Percentiles rank a stretch among this genome's conserved stretches.
Conservation (phyloP, 2,888 invertebrate species). For the Mimumesa dahlbomi region DNA sequence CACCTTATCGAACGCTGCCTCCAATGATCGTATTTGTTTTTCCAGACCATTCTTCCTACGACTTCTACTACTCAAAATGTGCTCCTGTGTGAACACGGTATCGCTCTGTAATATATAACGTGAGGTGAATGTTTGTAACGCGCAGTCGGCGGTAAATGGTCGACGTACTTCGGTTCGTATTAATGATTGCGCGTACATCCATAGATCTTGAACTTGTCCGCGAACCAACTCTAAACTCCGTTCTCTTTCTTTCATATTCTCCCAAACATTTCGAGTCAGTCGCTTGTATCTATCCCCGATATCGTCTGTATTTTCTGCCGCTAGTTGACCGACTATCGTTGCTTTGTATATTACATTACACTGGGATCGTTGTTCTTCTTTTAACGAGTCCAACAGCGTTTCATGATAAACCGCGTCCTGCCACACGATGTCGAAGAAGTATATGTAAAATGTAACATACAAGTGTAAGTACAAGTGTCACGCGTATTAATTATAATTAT, state of each 20-base stretch:
- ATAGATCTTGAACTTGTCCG: conserved; percentile 77
- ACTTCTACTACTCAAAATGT: no score
- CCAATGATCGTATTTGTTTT: conserved; percentile 76
- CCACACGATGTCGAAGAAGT: conserved; percentile 20
- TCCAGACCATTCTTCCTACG: no score
- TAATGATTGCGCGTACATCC: conserved; percentile 79
- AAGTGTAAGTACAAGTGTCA: not conserved
- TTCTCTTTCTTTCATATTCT: conserved; percentile 84
- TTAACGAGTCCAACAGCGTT: conserved; percentile 83
- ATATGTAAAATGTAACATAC: not conserved
- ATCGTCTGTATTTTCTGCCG: conserved; percentile 85
- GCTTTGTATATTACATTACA: conserved; percentile 84
- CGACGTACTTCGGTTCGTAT: conserved; percentile 65
- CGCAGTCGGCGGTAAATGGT: no score
- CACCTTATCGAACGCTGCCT: conserved; percentile 77
- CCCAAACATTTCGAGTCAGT: conserved; percentile 83
- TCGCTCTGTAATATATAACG: conserved; percentile 53
- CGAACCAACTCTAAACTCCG: conserved; percentile 82
- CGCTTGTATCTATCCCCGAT: conserved; percentile 83
- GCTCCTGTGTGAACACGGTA: no score
- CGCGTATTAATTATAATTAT: no score
- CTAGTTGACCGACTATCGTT: conserved; percentile 85
- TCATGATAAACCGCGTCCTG: conserved; percentile 86
- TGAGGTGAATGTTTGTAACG: no score
- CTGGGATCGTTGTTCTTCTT: conserved; percentile 83